A percentile compares a stretch with the other conserved stretches of the same genome.
These are phyloP conservation scores for Myanophis thanlyinensis DNA, from an alignment of 2,113 vertebrate species.

Conservation along the genomic window DNA sequence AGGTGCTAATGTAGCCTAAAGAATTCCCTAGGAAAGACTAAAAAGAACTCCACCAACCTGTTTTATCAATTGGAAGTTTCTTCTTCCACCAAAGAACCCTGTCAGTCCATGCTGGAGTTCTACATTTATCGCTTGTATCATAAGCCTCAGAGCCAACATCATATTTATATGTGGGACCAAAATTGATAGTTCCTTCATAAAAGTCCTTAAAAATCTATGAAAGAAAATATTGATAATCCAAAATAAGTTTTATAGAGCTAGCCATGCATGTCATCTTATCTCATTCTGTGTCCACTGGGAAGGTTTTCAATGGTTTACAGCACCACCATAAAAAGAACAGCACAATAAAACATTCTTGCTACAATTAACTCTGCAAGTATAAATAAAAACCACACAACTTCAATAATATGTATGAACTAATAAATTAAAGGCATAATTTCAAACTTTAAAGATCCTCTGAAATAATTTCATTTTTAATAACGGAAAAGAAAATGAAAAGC, in stretches of 20 bases:
- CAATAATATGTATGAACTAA: background rate
- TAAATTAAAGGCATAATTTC: background rate
- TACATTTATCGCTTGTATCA: conserved; percentile 80
- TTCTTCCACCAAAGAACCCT: conserved; percentile 81
- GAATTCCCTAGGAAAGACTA: background rate
- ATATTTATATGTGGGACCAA: conserved; percentile 82
- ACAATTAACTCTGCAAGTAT: background rate
- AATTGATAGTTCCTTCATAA: conserved; percentile 78
- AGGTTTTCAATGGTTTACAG: background rate
- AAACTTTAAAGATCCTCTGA: background rate
- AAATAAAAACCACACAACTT: background rate
- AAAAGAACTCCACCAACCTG: conserved; percentile 52
- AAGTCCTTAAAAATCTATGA: conserved; percentile 81
- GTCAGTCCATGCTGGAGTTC: conserved; percentile 82
- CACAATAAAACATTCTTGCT: background rate
- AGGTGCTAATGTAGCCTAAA: background rate
- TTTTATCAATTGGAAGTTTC: conserved; percentile 73
- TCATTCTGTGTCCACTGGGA: background rate
- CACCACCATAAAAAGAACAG: background rate
- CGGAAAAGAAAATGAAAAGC: background rate
- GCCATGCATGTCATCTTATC: background rate
- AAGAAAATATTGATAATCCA: conserved; percentile 24
- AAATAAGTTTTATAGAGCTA: background rate
- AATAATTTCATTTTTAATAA: background rate
- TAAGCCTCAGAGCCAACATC: conserved; percentile 78